Conservation (phyloP, 2,888 invertebrate genomes). For the Tupiocoris notatus region DNA sequence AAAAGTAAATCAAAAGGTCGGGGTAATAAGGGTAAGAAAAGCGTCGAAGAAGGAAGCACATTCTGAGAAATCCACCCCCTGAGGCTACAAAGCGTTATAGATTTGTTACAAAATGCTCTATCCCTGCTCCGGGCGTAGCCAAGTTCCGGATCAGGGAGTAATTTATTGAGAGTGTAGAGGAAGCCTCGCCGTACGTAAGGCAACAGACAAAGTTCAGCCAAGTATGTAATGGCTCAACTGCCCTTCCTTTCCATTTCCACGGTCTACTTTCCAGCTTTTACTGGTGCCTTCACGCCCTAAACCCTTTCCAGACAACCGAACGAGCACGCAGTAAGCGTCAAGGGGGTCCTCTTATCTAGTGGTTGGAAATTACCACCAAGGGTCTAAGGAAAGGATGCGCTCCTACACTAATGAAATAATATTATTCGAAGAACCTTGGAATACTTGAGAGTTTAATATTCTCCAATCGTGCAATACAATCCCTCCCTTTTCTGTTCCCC, state of each 20-base stretch:
- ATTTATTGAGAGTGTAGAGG: conserved; percentile 36
- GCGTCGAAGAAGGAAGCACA: neutral
- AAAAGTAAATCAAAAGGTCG: conserved; percentile 35
- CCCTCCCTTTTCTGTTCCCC: no score
- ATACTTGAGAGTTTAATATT: no score
- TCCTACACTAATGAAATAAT: neutral
- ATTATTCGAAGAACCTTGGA: neutral
- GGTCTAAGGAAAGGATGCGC: neutral
- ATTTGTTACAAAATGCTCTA: conserved; percentile 27
- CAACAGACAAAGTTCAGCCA: conserved; percentile 30
- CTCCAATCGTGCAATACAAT: no score
- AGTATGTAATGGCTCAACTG: conserved; percentile 39
- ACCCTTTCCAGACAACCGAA: neutral
- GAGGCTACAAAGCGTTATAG: conserved; percentile 27
- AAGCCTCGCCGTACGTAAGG: conserved; percentile 20
- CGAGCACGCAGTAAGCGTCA: no score
- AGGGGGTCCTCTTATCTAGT: neutral
- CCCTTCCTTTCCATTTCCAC: conserved; percentile 9
- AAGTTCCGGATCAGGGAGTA: conserved; percentile 39
- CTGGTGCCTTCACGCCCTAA: neutral
- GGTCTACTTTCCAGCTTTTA: neutral
- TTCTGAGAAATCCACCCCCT: conserved; percentile 30
- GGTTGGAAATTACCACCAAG: neutral
- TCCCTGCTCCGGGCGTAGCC: conserved; percentile 24
- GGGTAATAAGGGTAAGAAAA: conserved; percentile 7